Evolutionary conservation across 2,113 vertebrate species (phyloP), one percentile per base, ranked within the genome.

Genomic region (Gobius niger): DNA sequence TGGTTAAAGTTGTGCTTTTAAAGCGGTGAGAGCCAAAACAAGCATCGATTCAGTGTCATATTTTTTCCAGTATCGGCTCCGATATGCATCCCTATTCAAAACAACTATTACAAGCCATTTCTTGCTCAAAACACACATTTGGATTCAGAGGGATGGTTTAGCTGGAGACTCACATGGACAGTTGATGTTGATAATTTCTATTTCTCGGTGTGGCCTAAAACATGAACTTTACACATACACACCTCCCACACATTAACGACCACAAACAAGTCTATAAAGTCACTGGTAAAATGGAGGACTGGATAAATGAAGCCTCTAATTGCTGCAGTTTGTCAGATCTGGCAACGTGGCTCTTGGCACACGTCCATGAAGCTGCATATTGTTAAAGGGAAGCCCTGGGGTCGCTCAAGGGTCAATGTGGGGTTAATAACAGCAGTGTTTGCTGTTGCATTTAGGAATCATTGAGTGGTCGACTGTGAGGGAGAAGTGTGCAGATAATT

Each of bases 311-410:
- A 40, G 41, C 70, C 42, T 60, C 40, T 76, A 68, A 82, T 68
- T 70, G 81, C 64, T 73, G 59, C 75, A 70, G 68, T 75, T 70
- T n/a, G 9, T 78, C 72, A 66, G 72, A 77, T 18, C 51, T 82
- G 71, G 69, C 61, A 42, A 56, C 11, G 9, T 53, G 68, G 68
- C 57, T 51, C 40, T 0, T 46, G 15, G 56, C 63, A 40, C 10
- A 13, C 52, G 34, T 62, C 50, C n/a, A 61, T 69, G n/a, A 63
- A 67, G 66, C 42, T 18, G 51, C 4, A 18, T 57, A 34, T 65
- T 10, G 46, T 80, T 47, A 77, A 61, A 59, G 40, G 5, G 3
- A 11, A 76, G 12, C 9, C 24, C 44, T 7, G 15, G 1, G 74
- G 71, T 79, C 42, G 62, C 34, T 8, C 49, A 50, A 34, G 14